Evolutionary conservation across 2,797 vertebrate species (phyloP).

Genomic region (Sebastes aleutianus): DNA sequence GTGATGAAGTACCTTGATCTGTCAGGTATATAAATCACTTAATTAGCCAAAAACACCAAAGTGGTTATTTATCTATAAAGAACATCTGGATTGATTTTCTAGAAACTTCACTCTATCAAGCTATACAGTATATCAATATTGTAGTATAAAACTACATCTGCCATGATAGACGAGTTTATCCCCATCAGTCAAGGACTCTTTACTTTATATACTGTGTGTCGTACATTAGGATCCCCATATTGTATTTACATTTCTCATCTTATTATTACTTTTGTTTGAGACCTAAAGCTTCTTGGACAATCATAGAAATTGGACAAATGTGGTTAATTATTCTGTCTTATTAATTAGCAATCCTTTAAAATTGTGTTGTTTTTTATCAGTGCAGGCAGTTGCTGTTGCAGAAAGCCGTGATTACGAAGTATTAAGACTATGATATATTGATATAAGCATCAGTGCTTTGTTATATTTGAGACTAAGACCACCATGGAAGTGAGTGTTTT

Average conservation of each 20-base stretch:
- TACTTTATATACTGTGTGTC: not conserved
- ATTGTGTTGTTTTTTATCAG: not conserved
- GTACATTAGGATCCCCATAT: not conserved
- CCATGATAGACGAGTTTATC: not conserved
- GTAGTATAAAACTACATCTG: no score
- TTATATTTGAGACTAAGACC: not conserved
- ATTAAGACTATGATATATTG: not conserved
- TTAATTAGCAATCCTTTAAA: not conserved
- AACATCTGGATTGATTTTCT: not conserved
- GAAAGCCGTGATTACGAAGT: not conserved
- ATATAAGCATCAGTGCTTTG: not conserved
- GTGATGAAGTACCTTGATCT: not conserved
- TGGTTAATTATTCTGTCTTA: not conserved
- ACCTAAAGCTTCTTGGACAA: not conserved
- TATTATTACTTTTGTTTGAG: not conserved
- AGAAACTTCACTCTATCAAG: not conserved
- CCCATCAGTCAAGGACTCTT: not conserved
- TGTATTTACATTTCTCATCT: not conserved
- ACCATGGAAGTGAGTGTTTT: slow-evolving; percentile 38
- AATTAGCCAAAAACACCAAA: not conserved
- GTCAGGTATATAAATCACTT: not conserved
- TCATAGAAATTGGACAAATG: not conserved
- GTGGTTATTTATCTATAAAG: not conserved
- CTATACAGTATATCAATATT: no score
- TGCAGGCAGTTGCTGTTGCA: not conserved